Conservation (phyloP, 2,888 invertebrate species). For the Apamea monoglypha region DNA sequence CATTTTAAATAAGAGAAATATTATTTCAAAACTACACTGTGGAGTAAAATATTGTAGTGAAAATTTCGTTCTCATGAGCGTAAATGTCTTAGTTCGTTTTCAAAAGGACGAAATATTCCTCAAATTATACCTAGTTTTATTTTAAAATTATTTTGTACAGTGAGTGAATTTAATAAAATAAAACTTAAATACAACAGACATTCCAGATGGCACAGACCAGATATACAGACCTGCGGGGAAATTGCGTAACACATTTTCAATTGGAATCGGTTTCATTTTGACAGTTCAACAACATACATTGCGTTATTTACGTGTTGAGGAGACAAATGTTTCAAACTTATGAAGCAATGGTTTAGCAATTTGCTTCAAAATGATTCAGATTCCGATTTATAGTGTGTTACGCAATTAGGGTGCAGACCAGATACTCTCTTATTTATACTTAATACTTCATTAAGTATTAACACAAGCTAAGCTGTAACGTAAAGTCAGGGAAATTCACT, state of each 20-base stretch:
- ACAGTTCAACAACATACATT: no score
- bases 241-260: no score
- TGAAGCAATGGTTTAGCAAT: no score
- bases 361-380: no score
- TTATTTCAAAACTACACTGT: neutral
- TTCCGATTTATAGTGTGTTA: no score
- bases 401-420: no score
- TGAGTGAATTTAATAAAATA: neutral
- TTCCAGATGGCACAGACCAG: neutral
- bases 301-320: no score
- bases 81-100: neutral
- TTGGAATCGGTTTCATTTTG: no score
- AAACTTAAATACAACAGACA: neutral
- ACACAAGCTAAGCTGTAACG: conserved; percentile 1
- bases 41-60: conserved; percentile 1
- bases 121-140: neutral
- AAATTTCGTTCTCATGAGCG: neutral
- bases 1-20: conserved; percentile 12
- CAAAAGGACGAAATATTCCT: neutral
- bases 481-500: neutral
- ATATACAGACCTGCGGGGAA: no score
- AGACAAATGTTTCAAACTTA: no score
- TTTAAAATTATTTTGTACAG: neutral
- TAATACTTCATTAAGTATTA: no score
- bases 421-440: no score